Evolutionary conservation across 2,888 invertebrate species (phyloP), one percentile per base, ranked within the genome.

Genomic region (Dusona sp.): DNA sequence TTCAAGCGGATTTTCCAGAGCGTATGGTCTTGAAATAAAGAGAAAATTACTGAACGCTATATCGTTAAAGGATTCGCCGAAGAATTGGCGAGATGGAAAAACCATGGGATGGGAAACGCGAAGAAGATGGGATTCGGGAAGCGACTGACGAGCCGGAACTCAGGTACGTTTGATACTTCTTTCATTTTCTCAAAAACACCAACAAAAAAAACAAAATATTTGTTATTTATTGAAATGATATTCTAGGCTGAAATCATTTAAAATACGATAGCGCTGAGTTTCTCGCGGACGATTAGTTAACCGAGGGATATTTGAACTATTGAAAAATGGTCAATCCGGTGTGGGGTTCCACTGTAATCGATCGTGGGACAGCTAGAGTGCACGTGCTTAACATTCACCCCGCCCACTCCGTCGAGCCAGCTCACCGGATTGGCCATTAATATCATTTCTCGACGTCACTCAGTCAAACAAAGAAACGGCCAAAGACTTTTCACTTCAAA

Each of bases 81-180:
- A 38, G 19, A 68, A 65, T 33, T 29, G 16, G 42, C 64, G 45
- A 73, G 42, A 67, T 48, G 67, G 57, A 67, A 48, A 61, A 67
- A 67, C 79, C 38, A 36, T 65, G 8, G n/a, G 57, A n/a, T 36
- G 61, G 25, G 2, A 61, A 33, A 57, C n/a, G 57, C 48, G 16
- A 73, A 29, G 54, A 73, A 19, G 73, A 67, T 22, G 65, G 73
- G 16, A 33, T 65, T n/a, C 36, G 36, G 9, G 78, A 51, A 33
- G 29, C 54, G 33, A n/a, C 33, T 2, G 70, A 79, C 33, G 70
- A 51, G n/a, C 25, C 64, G 6, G 79, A 84, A 68, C 61, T 51
- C 61, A 84, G 79, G 84, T 84, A 67, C 25, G 70, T 72, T 29
- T 2, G 16, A 57, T 42, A 9, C 57, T 74, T 36, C 22, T 54